phyloP scores from a whole-genome alignment of 1,140 invertebrate genomes.

The Contarinia nasturtii region DNA sequence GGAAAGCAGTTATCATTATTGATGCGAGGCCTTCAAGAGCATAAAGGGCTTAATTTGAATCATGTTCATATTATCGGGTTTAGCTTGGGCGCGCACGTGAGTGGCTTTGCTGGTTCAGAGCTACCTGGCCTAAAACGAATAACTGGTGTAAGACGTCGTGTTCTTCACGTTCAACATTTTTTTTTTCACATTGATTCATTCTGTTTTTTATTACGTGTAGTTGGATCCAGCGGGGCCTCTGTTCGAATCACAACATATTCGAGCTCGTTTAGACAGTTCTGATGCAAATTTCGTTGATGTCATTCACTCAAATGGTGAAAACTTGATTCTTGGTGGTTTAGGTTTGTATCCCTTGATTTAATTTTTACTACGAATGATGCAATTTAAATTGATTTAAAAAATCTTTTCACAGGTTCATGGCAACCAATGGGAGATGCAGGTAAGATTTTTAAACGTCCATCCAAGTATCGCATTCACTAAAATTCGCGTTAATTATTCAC shows the following conservation, averaged over 20 bases:
- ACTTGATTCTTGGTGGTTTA: slow-evolving; percentile 62
- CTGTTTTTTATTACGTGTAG: slow-evolving; percentile 30
- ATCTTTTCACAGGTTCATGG: slow-evolving; percentile 36
- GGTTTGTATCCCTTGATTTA: background rate
- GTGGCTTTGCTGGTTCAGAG: slow-evolving; percentile 79
- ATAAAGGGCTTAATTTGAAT: slow-evolving; percentile 19
- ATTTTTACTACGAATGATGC: no score
- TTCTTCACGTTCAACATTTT: background rate
- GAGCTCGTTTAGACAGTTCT: slow-evolving; percentile 56
- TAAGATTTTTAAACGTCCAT: background rate
- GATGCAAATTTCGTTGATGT: slow-evolving; percentile 89
- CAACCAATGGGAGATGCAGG: slow-evolving; percentile 70
- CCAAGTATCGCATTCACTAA: background rate
- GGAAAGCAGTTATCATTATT: slow-evolving; percentile 76
- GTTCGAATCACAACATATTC: slow-evolving; percentile 69
- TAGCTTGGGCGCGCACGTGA: slow-evolving; percentile 76
- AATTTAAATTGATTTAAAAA: no score
- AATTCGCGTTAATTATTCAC: no score
- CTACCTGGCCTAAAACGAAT: slow-evolving; percentile 67
- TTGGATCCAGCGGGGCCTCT: slow-evolving; percentile 78
- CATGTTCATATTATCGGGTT: slow-evolving; percentile 84
- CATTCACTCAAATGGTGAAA: slow-evolving; percentile 85
- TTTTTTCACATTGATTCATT: background rate
- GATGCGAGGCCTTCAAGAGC: slow-evolving; percentile 23
- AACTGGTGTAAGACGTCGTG: slow-evolving; percentile 36